Base-by-base conservation (phyloP, 2,888 invertebrate species). In the Limnephilus auricula region DNA sequence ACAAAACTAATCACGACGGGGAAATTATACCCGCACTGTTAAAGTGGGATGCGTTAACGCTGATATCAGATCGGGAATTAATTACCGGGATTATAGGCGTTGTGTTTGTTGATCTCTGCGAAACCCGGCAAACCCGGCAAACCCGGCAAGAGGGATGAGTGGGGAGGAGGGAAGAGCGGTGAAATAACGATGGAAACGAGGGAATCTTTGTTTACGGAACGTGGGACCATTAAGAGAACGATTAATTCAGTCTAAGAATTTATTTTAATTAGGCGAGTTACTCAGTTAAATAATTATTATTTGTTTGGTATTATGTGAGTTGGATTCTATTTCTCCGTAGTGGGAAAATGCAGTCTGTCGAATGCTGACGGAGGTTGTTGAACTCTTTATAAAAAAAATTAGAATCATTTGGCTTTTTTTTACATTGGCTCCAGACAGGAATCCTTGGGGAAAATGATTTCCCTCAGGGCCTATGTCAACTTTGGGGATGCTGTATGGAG, bases 21-120 rank as follows among this genome's bases (percentile, higher is more conserved):
- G 9, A 65, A 25, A 65, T 65, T n/a, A 25, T 3, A 65, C 18
- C 18, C 15, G 5, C 18, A 25, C 65, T 18, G 2, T 18, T 25
- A 65, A 9, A 6, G 83, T n/a, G 50, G 50, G 50, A 87, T 50
- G 80, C n/a, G 86, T 90, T 87, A 82, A 90, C 87, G 65, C 89
- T 87, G 87, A 88, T 92, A 92, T 79, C 89, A 90, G 84, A 92
- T 90, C 37, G 90, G 82, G 92, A 92, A 91, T 92, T 92, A 89
- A 90, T 92, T 90, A 90, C 79, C 40, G 85, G 90, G 92, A 89
- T 91, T 90, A 90, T 86, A 85, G 79, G 45, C 92, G 89, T 65
- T 91, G 92, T 91, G 89, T 86, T 90, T 30, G 92, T 90, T 91
- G 90, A 92, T 90, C 90, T 30, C 92, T 40, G 50, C 84, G 87